Percentiles rank a stretch among this genome's conserved stretches.
These are phyloP conservation scores for Octomys mimax DNA, from an alignment of 2,797 vertebrate species.

Conservation along the genomic window DNA sequence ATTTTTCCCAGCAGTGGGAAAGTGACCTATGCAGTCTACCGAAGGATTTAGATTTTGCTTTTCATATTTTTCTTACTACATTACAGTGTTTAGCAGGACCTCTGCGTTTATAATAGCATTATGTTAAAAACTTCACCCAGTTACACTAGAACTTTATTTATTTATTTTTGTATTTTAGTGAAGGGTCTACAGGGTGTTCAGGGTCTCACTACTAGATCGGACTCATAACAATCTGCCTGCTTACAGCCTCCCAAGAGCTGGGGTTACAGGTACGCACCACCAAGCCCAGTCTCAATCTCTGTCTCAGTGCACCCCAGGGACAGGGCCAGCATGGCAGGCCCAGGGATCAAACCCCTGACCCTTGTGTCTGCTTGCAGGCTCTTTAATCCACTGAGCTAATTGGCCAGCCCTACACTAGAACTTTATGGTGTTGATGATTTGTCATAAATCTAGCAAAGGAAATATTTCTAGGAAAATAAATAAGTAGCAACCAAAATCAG, in stretches of 20 bases:
- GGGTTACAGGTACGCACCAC: too few relatives aligned
- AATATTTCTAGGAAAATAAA: slow-evolving; percentile 1
- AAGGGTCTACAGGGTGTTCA: too few relatives aligned
- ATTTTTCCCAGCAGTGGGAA: neutral
- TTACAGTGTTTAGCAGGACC: slow-evolving; percentile 44
- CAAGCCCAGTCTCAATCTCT: too few relatives aligned
- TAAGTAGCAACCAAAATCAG: neutral
- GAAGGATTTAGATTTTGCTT: slow-evolving; percentile 50
- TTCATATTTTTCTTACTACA: slow-evolving; percentile 61
- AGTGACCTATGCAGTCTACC: neutral
- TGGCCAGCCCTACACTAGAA: neutral
- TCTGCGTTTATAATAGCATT: slow-evolving; percentile 59
- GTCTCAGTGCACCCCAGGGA: too few relatives aligned
- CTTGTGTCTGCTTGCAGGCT: too few relatives aligned
- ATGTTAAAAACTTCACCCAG: neutral
- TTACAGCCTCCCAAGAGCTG: too few relatives aligned
- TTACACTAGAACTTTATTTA: neutral
- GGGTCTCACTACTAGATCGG: too few relatives aligned
- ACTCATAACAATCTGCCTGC: too few relatives aligned
- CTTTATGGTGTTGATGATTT: neutral
- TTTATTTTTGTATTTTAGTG: too few relatives aligned
- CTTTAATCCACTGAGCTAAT: too few relatives aligned
- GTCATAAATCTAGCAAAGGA: neutral
- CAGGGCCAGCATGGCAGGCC: too few relatives aligned
- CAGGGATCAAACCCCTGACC: too few relatives aligned